Conservation (phyloP, 2,888 invertebrate species). For the Zaprionus bogoriensis region DNA sequence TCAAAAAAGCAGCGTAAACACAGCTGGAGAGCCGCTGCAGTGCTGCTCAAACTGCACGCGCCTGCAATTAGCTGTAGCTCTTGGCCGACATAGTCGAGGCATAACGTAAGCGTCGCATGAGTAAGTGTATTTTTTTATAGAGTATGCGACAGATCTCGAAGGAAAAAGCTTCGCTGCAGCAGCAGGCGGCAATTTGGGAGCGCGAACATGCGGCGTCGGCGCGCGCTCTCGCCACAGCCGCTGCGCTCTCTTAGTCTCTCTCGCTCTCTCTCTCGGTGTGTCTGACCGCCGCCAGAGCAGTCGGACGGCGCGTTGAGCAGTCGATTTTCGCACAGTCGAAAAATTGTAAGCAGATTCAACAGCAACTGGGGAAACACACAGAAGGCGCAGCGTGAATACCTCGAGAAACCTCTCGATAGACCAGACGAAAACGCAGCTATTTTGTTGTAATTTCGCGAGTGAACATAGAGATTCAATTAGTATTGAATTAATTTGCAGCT, state of each 20-base stretch:
- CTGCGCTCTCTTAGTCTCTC: too few relatives aligned
- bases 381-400: slow-evolving; percentile 40
- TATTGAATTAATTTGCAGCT: background rate
- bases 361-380: too few relatives aligned
- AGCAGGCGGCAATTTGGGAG: slow-evolving; percentile 3
- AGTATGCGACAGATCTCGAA: slow-evolving; percentile 13
- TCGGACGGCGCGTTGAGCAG: slow-evolving; percentile 49
- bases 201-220: slow-evolving; percentile 51
- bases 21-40: slow-evolving; percentile 22
- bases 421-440: slow-evolving; percentile 1
- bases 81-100: slow-evolving; percentile 26
- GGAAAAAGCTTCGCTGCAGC: slow-evolving; percentile 48
- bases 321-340: slow-evolving; percentile 74
- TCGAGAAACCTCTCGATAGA: slow-evolving; percentile 10
- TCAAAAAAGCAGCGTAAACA: background rate
- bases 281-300: slow-evolving; percentile 41
- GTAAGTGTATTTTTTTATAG: slow-evolving; percentile 41
- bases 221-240: too few relatives aligned
- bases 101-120: slow-evolving; percentile 48
- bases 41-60: slow-evolving; percentile 18
- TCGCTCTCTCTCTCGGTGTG: slow-evolving; percentile 6
- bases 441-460: slow-evolving; percentile 1
- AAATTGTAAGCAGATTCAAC: slow-evolving; percentile 55
- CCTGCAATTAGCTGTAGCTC: slow-evolving; percentile 30
- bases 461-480: too few relatives aligned